phyloP scores from a whole-genome alignment of 2,113 vertebrate genomes.

The Uropsilus gracilis region DNA sequence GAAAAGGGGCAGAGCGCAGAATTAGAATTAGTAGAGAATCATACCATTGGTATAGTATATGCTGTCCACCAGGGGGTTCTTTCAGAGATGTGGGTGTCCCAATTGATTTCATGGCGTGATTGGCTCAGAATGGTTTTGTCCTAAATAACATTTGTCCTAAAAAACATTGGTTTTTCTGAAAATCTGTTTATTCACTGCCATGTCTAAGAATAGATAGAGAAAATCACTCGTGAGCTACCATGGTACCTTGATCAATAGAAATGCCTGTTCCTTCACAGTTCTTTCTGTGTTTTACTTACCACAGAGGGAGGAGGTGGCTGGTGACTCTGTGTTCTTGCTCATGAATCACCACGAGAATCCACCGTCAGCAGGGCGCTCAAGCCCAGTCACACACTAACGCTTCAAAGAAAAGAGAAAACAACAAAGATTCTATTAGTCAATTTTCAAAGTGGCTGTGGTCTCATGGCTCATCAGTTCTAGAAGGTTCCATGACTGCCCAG shows the following conservation, averaged over 20 bases:
- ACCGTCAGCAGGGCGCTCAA: not conserved
- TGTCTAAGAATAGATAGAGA: not conserved
- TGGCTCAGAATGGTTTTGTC: too few relatives aligned
- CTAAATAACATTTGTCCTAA: too few relatives aligned
- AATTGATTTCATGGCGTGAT: too few relatives aligned
- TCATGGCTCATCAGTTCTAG: not conserved
- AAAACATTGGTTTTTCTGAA: not conserved
- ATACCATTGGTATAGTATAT: too few relatives aligned
- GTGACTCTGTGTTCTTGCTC: not conserved
- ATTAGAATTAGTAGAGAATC: too few relatives aligned
- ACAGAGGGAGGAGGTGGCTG: not conserved
- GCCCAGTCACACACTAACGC: not conserved
- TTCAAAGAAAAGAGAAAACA: not conserved
- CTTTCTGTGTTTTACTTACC: conserved; percentile 1
- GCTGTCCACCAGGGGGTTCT: too few relatives aligned
- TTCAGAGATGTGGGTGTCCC: too few relatives aligned
- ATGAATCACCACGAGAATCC: conserved; percentile 31
- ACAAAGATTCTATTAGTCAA: not conserved
- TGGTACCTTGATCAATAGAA: not conserved
- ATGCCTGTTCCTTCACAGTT: not conserved
- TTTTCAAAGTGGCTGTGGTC: not conserved
- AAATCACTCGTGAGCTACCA: not conserved
- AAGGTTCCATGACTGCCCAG: not conserved
- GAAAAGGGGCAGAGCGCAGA: not conserved
- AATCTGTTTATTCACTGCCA: not conserved